These are phyloP conservation scores for Brachypterus glaber DNA, from an alignment of 2,888 invertebrate species.

Conservation along the genomic window DNA sequence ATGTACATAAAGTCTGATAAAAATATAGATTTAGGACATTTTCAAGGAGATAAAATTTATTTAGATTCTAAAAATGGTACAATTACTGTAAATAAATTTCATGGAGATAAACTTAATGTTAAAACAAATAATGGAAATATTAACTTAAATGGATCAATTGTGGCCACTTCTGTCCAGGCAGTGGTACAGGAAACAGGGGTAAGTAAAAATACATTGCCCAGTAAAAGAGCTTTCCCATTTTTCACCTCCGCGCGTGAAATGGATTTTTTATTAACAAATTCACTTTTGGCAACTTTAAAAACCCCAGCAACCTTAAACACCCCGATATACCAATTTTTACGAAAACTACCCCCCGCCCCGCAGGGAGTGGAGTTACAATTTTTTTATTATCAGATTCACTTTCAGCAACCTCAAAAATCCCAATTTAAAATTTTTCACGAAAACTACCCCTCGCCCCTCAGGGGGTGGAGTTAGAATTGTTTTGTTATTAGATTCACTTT, in stretches of 20 bases:
- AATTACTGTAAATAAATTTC: slow-evolving; percentile 30
- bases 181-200: slow-evolving; percentile 25
- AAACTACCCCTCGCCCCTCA: too few species aligned
- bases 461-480: too few species aligned
- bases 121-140: slow-evolving; percentile 29
- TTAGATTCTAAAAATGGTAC: slow-evolving; percentile 25
- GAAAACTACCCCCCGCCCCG: too few species aligned
- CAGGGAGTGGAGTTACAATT: too few species aligned
- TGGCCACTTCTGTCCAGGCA: slow-evolving; percentile 29
- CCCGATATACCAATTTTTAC: too few species aligned
- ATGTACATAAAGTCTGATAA: slow-evolving; percentile 26
- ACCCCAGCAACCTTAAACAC: too few species aligned
- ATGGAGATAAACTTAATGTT: slow-evolving; percentile 29
- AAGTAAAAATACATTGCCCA: slow-evolving; percentile 14
- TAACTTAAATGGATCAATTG: slow-evolving; percentile 27
- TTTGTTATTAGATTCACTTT: too few species aligned
- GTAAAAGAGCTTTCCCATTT: background rate
- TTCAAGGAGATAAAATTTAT: slow-evolving; percentile 26
- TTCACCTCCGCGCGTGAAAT: too few species aligned
- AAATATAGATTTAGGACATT: slow-evolving; percentile 24
- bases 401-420: background rate
- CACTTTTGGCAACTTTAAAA: too few species aligned
- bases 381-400: too few species aligned
- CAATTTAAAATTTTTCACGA: too few species aligned
- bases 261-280: too few species aligned